Percentiles rank a stretch among this genome's conserved stretches.
Conservation (phyloP, 2,113 vertebrate genomes). For the Fulica atra region DNA sequence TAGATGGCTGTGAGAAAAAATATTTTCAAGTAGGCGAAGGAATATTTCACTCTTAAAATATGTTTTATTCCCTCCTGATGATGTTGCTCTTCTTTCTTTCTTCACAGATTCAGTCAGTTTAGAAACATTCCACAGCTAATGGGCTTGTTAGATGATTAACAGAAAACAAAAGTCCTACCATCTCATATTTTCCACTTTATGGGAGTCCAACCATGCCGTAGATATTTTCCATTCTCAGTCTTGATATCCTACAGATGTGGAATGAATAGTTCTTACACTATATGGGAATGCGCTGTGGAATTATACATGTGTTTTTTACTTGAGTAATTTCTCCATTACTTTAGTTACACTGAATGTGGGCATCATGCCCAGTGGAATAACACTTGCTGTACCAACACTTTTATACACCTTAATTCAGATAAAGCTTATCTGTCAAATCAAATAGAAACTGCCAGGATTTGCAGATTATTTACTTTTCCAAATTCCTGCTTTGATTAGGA, state of each 20-base stretch:
- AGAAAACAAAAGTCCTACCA: constrained; percentile 17
- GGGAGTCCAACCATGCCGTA: background rate
- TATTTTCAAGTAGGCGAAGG: background rate
- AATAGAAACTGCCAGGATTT: background rate
- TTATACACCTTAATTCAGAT: background rate
- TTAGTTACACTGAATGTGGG: background rate
- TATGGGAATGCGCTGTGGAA: background rate
- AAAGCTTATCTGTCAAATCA: constrained; percentile 32
- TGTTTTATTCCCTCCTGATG: background rate
- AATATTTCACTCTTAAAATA: background rate
- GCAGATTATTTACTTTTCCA: background rate
- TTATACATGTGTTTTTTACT: background rate
- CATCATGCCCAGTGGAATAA: background rate
- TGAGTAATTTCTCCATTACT: background rate
- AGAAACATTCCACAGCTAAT: background rate
- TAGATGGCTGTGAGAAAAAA: background rate
- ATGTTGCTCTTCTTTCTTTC: background rate
- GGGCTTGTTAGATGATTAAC: background rate
- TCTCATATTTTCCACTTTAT: constrained; percentile 24
- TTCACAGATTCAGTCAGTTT: background rate
- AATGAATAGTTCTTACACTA: background rate
- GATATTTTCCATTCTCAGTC: constrained; percentile 28
- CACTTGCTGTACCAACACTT: background rate
- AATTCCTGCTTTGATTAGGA: background rate
- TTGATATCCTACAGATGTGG: constrained; percentile 34